phyloP scores from a whole-genome alignment of 2,888 invertebrate species.

The Orthonychiurus folsomi region DNA sequence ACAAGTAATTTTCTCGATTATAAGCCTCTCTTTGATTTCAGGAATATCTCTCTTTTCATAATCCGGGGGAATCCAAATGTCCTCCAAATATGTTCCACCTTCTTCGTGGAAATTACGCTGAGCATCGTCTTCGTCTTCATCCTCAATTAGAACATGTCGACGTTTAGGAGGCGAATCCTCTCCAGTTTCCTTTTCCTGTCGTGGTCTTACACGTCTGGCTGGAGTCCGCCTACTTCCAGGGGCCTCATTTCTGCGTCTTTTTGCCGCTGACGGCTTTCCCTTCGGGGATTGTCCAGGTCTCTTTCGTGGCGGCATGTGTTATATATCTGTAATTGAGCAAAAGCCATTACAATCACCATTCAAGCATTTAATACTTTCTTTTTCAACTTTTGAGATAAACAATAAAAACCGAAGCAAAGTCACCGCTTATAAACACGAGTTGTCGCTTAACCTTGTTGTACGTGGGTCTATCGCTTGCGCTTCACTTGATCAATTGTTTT shows the following conservation, averaged over 20 bases:
- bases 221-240: not conserved
- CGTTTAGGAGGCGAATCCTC: slow-evolving; percentile 12
- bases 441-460: no score
- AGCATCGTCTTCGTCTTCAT: slow-evolving; percentile 37
- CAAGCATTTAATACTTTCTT: no score
- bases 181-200: slow-evolving; percentile 5
- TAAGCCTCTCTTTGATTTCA: slow-evolving; percentile 70
- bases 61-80: slow-evolving; percentile 67
- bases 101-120: slow-evolving; percentile 41
- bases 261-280: no score
- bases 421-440: no score
- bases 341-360: no score
- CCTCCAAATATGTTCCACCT: slow-evolving; percentile 64
- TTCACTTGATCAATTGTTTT: no score
- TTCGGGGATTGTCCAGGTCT: no score
- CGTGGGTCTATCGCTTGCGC: no score
- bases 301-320: no score
- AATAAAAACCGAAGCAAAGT: no score
- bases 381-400: no score
- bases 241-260: not conserved
- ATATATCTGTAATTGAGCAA: no score
- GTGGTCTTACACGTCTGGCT: not conserved
- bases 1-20: slow-evolving; percentile 84
- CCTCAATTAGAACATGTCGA: slow-evolving; percentile 22
- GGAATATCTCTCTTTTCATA: slow-evolving; percentile 34